Evolutionary conservation across 2,888 invertebrate species (phyloP).

Genomic region (Ectemnius lituratus): DNA sequence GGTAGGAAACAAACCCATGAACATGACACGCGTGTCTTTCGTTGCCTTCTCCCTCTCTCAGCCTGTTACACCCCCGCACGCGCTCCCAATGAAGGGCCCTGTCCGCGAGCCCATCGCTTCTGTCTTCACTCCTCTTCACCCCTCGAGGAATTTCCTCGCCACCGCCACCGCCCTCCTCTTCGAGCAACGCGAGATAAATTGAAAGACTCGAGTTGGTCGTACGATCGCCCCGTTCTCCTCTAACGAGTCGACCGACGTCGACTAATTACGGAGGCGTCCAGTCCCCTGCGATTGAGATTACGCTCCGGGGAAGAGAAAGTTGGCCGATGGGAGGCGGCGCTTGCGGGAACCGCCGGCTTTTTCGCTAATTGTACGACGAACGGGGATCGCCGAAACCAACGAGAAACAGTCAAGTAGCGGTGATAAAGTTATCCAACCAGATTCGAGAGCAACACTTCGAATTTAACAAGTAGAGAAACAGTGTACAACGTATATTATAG

Average conservation of each 20-base stretch:
- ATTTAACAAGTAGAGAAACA: too few relatives aligned
- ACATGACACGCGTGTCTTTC: slow-evolving; percentile 50
- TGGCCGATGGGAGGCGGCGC: neutral
- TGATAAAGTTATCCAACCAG: too few relatives aligned
- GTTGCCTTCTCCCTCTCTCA: slow-evolving; percentile 34
- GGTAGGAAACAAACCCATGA: slow-evolving; percentile 20
- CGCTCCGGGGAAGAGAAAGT: neutral
- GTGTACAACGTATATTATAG: too few relatives aligned
- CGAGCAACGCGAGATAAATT: too few relatives aligned
- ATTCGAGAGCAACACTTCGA: too few relatives aligned
- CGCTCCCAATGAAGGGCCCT: slow-evolving; percentile 31
- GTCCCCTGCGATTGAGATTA: neutral
- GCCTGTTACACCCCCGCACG: slow-evolving; percentile 35
- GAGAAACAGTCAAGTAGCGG: too few relatives aligned
- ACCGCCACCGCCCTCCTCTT: too few relatives aligned
- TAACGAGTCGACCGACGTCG: slow-evolving; percentile 5
- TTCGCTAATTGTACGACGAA: neutral
- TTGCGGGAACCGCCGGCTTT: neutral
- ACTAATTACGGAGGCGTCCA: neutral
- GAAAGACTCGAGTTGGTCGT: too few relatives aligned
- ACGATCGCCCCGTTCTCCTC: slow-evolving; percentile 1
- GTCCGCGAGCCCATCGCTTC: slow-evolving; percentile 21
- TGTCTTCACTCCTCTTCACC: slow-evolving; percentile 1
- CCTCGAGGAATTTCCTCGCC: too few relatives aligned
- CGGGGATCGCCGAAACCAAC: neutral